Evolutionary conservation across 2,113 vertebrate species (phyloP), one percentile per base, ranked within the genome.

Genomic region (Gopherus evgoodei): DNA sequence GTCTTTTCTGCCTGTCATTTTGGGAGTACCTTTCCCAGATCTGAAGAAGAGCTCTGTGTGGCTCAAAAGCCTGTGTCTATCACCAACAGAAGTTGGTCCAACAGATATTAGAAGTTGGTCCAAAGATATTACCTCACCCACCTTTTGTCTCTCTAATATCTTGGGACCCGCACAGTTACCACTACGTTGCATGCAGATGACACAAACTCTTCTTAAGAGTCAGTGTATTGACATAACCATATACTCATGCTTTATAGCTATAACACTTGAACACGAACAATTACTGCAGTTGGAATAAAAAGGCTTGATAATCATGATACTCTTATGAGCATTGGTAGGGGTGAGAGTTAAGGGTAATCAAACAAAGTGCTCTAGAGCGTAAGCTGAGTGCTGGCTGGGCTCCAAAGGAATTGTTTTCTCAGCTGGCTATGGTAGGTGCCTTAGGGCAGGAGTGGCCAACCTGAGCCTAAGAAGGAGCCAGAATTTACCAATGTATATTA

Each of bases 341-440:
- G 25, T 76, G 42, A 76, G 38, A 69, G 42, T 76, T 44, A 76
- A 44, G 42, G 42, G 22, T 44, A 76, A 27, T 25, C 75, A 76
- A 42, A 76, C 24, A 38, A 44, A 47, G 80, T 91, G 83, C 76
- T 89, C 89, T 94, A 90, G 62, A 90, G 88, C 82, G 62, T 56
- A 84, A 6, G 5, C 29, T 83, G 65, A 11, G 27, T 89, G 82
- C 76, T 49, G 95, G n/a, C 29, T 89, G 47, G 76, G 82, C 95
- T 96, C 62, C 86, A 94, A 81, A 89, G 27, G n/a, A 87, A 93
- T 94, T 93, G 79, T 95, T 94, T 97, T 95, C 90, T 69, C 35
- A 69, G 62, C 57, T 96, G 94, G 35, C 54, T 95, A 11, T 21
- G 35, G 31, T 13, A 84, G 84, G 27, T 93, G 59, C 59, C 31